Base-by-base conservation (phyloP, 2,888 invertebrate species). In the Metallyticus violacea region DNA sequence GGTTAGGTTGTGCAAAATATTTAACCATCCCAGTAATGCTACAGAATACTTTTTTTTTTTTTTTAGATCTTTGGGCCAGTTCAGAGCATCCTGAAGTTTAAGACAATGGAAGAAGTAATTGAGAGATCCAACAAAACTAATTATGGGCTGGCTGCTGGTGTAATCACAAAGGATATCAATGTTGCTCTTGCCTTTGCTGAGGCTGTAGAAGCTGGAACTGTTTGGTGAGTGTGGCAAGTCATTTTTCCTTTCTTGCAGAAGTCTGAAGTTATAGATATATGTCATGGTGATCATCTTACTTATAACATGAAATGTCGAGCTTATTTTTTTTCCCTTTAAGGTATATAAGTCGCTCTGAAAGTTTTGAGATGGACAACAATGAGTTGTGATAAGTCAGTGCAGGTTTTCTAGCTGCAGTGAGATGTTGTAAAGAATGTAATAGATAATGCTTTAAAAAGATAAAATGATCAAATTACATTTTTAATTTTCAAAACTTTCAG, bases 21-120 rank as follows among this genome's bases (percentile, higher is more conserved):
- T n/a, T n/a, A n/a, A n/a, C n/a, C n/a, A n/a, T n/a, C n/a, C n/a
- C n/a, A n/a, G n/a, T n/a, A n/a, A n/a, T n/a, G n/a, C n/a, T n/a
- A n/a, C n/a, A n/a, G n/a, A n/a, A n/a, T n/a, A n/a, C n/a, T n/a
- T n/a, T n/a, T n/a, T n/a, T n/a, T n/a, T n/a, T n/a, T n/a, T 86
- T 91, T 91, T n/a, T 91, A 97, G 96, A 99, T 99, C 89, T 99
- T 99, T 92, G 99, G 99, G 0, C 99, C 99, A 0, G 99, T 99
- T 62, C 98, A 98, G 93, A 97, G 97, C 92, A 95, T 99, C 88
- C 92, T 99, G 86, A 97, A 96, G 91, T 99, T 99, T 93, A 96
- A 96, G 87, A 92, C 94, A 28, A 91, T 98, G 88, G 97, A 98
- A 89, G 99, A 99, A 91, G 95, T 98, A 26, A 95, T 99, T 81